phyloP scores from a whole-genome alignment of 2,113 vertebrate genomes.

The Chaetura pelagica region DNA sequence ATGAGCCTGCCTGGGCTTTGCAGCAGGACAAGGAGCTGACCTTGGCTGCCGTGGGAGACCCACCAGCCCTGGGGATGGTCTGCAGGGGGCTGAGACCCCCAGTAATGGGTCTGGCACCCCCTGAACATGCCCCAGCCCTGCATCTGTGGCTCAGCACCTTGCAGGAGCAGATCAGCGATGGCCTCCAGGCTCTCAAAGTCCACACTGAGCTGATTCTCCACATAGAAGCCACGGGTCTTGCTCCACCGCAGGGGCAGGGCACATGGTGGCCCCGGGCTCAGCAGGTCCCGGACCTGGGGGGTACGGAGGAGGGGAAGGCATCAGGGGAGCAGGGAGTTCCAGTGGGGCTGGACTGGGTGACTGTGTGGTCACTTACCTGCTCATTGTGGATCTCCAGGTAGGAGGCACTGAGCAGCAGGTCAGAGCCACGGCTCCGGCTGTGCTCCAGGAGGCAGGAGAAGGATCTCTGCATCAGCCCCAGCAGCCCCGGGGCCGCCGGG shows the following conservation, averaged over 20 bases:
- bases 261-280: conserved; percentile 50
- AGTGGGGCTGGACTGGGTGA: accelerated
- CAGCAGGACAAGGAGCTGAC: background rate
- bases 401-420: conserved; percentile 72
- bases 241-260: conserved; percentile 78
- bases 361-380: conserved; percentile 40
- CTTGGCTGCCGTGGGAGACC: background rate
- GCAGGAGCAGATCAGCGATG: conserved; percentile 72
- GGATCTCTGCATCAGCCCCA: conserved; percentile 79
- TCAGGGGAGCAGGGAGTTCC: accelerated
- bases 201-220: conserved; percentile 73
- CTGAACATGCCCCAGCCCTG: background rate
- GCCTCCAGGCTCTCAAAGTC: conserved; percentile 70
- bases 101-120: accelerated
- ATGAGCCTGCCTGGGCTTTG: background rate
- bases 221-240: conserved; percentile 76
- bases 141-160: conserved; percentile 20
- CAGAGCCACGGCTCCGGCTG: background rate
- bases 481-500: background rate
- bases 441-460: conserved; percentile 76
- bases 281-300: conserved; percentile 75
- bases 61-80: accelerated
- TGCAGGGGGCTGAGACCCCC: accelerated
- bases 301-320: accelerated
- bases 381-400: conserved; percentile 84